Evolutionary conservation across 2,797 vertebrate species (phyloP).

Genomic region (Acanthornis magna): DNA sequence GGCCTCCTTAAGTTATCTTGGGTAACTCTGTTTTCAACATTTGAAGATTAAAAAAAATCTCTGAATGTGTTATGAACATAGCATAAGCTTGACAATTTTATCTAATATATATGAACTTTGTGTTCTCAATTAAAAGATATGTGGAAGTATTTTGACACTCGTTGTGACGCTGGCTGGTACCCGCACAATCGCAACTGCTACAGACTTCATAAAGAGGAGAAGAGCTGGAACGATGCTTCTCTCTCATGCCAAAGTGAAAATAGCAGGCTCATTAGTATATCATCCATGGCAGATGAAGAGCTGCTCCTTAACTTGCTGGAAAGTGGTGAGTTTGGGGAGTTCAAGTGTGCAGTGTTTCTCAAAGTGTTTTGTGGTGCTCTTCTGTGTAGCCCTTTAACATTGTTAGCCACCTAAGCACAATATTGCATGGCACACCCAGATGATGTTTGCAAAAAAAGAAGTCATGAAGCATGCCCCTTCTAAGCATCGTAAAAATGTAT

Average conservation of each 20-base stretch:
- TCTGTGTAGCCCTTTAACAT: not conserved
- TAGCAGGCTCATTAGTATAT: constrained; percentile 81
- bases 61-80: not conserved
- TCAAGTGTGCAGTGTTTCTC: not conserved
- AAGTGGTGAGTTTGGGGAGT: constrained; percentile 77
- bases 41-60: not conserved
- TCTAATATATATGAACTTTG: not conserved
- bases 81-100: not conserved
- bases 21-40: not conserved
- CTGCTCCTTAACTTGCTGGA: constrained; percentile 79
- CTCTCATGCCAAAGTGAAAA: constrained; percentile 75
- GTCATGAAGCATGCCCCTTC: not conserved
- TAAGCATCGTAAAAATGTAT: not conserved
- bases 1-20: not conserved
- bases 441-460: not conserved
- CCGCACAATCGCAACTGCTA: constrained; percentile 88
- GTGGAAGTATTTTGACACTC: constrained; percentile 87
- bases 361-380: not conserved
- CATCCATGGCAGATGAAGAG: constrained; percentile 86
- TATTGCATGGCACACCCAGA: not conserved
- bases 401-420: not conserved
- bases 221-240: constrained; percentile 83
- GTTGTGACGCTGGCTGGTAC: constrained; percentile 84
- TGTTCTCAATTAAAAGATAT: constrained; percentile 73
- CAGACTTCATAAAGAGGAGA: constrained; percentile 73